These are phyloP conservation scores for Ryuthela nishihirai DNA, from an alignment of 2,888 invertebrate species.

Conservation along the genomic window DNA sequence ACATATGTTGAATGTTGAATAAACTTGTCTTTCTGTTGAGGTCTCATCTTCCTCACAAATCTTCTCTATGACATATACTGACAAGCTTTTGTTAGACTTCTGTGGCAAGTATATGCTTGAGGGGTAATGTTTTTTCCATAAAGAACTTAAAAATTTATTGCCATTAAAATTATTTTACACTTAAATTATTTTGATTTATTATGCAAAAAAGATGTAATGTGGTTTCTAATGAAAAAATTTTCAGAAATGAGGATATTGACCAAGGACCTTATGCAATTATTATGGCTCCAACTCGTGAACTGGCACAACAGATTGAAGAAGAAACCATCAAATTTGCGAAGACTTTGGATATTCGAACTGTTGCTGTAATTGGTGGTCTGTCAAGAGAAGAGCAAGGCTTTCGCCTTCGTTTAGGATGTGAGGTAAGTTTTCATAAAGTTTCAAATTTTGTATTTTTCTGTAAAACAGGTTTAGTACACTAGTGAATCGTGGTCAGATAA, in stretches of 20 bases:
- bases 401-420: constrained; percentile 91
- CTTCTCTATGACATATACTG: too few relatives aligned
- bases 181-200: constrained; percentile 40
- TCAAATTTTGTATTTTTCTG: too few relatives aligned
- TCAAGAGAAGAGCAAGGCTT: constrained; percentile 99
- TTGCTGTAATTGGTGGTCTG: constrained; percentile 84
- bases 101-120: too few relatives aligned
- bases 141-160: neutral
- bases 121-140: neutral
- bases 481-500: too few relatives aligned
- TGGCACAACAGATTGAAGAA: constrained; percentile 99
- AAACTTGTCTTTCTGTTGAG: too few relatives aligned
- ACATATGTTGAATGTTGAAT: too few relatives aligned
- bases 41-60: too few relatives aligned
- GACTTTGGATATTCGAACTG: constrained; percentile 85
- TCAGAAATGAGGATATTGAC: constrained; percentile 52
- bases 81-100: too few relatives aligned
- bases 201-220: constrained; percentile 28
- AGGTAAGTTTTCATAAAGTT: constrained; percentile 57
- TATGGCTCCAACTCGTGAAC: constrained; percentile 97
- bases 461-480: too few relatives aligned
- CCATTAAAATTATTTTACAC: neutral
- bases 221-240: constrained; percentile 2
- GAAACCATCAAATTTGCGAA: constrained; percentile 97
- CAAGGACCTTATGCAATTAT: constrained; percentile 97